Conservation (phyloP, 2,888 invertebrate species). For the Metopia argyrocephala region DNA sequence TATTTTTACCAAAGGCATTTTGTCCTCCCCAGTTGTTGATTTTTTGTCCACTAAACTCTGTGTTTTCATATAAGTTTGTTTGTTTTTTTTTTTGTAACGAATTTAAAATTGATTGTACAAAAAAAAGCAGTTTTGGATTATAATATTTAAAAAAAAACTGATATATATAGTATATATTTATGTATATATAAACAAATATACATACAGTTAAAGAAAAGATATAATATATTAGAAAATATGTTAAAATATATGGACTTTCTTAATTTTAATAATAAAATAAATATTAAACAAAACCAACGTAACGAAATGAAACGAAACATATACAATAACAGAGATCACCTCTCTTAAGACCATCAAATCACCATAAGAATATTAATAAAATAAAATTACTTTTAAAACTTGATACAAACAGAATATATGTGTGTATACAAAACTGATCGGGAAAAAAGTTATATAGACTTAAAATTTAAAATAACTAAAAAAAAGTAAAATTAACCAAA, state of each 20-base stretch:
- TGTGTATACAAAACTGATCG: not conserved
- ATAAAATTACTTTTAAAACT: too few relatives aligned
- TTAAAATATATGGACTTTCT: slow-evolving; percentile 37
- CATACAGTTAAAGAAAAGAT: slow-evolving; percentile 10
- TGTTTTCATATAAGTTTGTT: slow-evolving; percentile 79
- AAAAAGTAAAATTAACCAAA: slow-evolving; percentile 24
- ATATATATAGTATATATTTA: slow-evolving; percentile 21
- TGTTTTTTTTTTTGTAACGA: slow-evolving; percentile 10
- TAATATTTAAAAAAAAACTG: slow-evolving; percentile 39
- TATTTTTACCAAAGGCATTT: slow-evolving; percentile 91
- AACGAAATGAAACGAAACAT: not conserved
- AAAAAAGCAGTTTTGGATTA: slow-evolving; percentile 33
- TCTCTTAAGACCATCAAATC: too few relatives aligned
- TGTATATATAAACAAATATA: slow-evolving; percentile 27
- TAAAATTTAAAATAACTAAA: not conserved
- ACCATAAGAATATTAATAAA: too few relatives aligned
- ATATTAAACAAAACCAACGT: not conserved
- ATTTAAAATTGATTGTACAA: slow-evolving; percentile 33
- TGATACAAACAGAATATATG: too few relatives aligned
- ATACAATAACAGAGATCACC: too few relatives aligned
- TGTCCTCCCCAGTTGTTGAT: slow-evolving; percentile 92
- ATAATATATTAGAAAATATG: not conserved
- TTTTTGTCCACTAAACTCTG: slow-evolving; percentile 94
- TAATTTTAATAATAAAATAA: not conserved
- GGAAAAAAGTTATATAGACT: not conserved